Evolutionary conservation across 2,797 vertebrate genomes (phyloP), one percentile per base, ranked within the genome.

Genomic region (Sebastes hopkinsi): DNA sequence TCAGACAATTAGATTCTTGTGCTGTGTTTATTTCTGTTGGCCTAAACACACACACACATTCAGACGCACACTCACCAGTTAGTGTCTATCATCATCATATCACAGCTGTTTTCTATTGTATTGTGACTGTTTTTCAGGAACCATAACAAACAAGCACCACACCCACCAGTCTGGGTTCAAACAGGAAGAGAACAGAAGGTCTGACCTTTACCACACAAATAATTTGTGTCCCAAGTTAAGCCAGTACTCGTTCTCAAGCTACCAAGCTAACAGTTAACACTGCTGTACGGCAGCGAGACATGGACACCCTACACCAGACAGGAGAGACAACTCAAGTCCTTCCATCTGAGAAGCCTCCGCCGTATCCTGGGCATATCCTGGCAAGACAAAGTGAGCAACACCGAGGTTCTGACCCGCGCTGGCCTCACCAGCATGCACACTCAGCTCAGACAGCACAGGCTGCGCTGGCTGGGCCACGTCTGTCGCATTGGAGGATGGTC

Each of bases 21-120:
- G 3, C 46, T 62, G 55, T 74, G 70, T 85, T 89, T 86, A 77
- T 87, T 82, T 82, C 66, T 75, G 4, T 59, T 76, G 36, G 66
- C 34, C 36, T 36, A 65, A 73, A 81, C 65, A 77, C 55, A 72
- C 64, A 72, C 38, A 75, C 54, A 70, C 11, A 52, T 58, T 54
- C 16, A 34, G 36, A 77, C 54, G 5, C 65, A 50, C 20, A 42
- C 34, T 66, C 20, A 25, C 46, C 25, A 46, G 29, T 67, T 32
- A 27, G 27, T 73, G 60, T 81, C 70, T 62, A 71, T 77, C 69
- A 64, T 23, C 70, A 29, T 27, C 38, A 14, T 42, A 42, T 42
- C 38, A 55, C 88, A 92, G 88, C 91, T 94, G 91, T 88, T 89
- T 86, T 82, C 68, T 77, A 82, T 92, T 75, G 22, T 75, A 80